Evolutionary conservation across 2,113 vertebrate genomes (phyloP), one percentile per base, ranked within the genome.

Genomic region (Morone saxatilis): DNA sequence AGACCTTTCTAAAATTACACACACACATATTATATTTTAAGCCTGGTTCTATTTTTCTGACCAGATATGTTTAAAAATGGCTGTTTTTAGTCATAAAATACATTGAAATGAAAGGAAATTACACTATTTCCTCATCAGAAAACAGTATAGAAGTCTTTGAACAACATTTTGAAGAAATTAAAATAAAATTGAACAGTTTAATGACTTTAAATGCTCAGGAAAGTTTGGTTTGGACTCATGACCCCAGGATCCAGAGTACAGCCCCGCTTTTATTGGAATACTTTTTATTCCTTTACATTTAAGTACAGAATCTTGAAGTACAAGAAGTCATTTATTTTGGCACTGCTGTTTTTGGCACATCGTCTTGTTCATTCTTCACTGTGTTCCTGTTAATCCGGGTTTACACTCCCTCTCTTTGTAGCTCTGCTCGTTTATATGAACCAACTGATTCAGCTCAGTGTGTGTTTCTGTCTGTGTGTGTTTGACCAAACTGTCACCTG

Each of bases 311-410:
- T 13, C 10, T 36, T 31, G 5, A 19, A 47, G n/a, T 14, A 9
- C 45, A 62, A 17, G 47, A 38, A 54, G 71, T 61, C 11, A 7
- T 14, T 8, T 11, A n/a, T 10, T 45, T 40, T 36, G 1, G 3
- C 2, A 31, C 12, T 31, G 47, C 13, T 56, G 12, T 13, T 69
- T 43, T 63, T 72, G 43, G 20, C 36, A 43, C 57, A 53, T 65
- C 56, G 31, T 10, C 13, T n/a, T 10, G 16, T 62, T 53, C 13
- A 22, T 71, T 84, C 41, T 73, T 61, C 53, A 12, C 62, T 17
- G 14, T 65, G 51, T 73, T 77, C 71, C 71, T 85, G 80, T 78
- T 87, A 16, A 60, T 71, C 72, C 68, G 57, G 79, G 62, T 77
- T 79, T 19, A 59, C 62, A 76, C 63, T 51, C 71, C 47, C 71